Base-by-base conservation (phyloP, 2,888 invertebrate species). In the Podotricha telesiphe region DNA sequence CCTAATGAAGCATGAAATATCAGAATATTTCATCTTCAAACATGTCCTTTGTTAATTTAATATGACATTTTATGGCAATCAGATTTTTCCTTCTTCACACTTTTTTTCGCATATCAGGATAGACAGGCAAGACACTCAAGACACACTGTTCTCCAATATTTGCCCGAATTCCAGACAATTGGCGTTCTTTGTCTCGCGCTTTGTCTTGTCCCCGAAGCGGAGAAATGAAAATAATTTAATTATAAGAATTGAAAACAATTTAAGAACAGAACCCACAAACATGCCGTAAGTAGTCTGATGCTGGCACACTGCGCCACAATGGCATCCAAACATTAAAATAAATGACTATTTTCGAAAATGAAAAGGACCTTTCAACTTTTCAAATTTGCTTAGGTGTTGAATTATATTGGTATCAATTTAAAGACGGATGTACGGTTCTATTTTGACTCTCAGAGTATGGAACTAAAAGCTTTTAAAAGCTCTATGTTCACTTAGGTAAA, bases 401-500 rank as follows among this genome's bases (percentile, higher is more conserved):
- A 58, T 20, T 40, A 22, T 42, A 15, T 58, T 58, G 8, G 7
- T 34, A 4, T 20, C 19, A 42, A 22, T 58, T 42, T 42, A 20
- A 22, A n/a, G n/a, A 22, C 15, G 22, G 42, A 59, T 22, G 42
- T 10, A 42, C 10, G 58, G n/a, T 59, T 59, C 22, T 59, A 59
- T 59, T 59, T 45, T 11, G 11, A 55, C 6, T 55, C 17, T 34
- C 0, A 15, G 17, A 55, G 34, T 55, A 55, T 55, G 19, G 11
- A 59, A 59, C 42, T 59, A 45, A 45, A 58, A 28, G 22, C 22
- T 42, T 45, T 59, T 59, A 28, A 59, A 59, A 59, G 22, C 28
- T 42, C 28, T 37, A 59, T 45, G 45, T 59, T 59, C 22, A 45
- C 45, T 59, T 22, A 59, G 42, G 5, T 42, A 59, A 59, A 59